Evolutionary conservation across 2,113 vertebrate genomes (phyloP).

Genomic region (Pedionomus torquatus): DNA sequence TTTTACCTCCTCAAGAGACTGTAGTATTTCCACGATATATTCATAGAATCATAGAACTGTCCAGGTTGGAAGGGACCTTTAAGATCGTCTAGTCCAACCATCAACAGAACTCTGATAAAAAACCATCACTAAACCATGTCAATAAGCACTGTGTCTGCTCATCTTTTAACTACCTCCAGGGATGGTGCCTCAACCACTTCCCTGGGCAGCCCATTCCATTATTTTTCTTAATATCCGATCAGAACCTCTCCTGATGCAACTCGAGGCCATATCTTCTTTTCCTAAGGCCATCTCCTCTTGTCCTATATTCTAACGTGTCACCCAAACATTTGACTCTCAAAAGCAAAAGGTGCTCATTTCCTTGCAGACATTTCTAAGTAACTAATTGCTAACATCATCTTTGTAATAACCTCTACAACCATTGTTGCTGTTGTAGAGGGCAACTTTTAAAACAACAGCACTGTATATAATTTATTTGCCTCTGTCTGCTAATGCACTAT

Average conservation of each 20-base stretch:
- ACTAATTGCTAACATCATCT: slow-evolving; percentile 32
- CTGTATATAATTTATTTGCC: slow-evolving; percentile 30
- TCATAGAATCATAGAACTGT: neutral
- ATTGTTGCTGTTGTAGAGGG: slow-evolving; percentile 16
- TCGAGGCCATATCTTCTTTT: too few species aligned
- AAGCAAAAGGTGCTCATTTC: slow-evolving; percentile 40
- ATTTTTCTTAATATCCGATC: too few species aligned
- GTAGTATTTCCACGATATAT: neutral
- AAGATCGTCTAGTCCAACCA: too few species aligned
- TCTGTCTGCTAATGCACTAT: slow-evolving; percentile 16
- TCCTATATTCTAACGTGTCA: neutral
- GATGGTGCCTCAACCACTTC: too few species aligned
- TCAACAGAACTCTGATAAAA: too few species aligned
- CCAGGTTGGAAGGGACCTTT: too few species aligned
- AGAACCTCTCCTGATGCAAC: too few species aligned
- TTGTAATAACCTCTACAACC: slow-evolving; percentile 38
- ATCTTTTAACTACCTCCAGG: too few species aligned
- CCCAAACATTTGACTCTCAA: neutral
- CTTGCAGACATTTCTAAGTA: slow-evolving; percentile 56
- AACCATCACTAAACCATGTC: too few species aligned
- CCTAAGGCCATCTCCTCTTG: too few species aligned
- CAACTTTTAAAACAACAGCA: slow-evolving; percentile 45
- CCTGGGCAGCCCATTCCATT: too few species aligned
- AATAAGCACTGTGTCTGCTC: too few species aligned
- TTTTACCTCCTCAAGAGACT: neutral